Evolutionary conservation across 2,797 vertebrate species (phyloP), one percentile per base, ranked within the genome.

Genomic region (Nasua narica): DNA sequence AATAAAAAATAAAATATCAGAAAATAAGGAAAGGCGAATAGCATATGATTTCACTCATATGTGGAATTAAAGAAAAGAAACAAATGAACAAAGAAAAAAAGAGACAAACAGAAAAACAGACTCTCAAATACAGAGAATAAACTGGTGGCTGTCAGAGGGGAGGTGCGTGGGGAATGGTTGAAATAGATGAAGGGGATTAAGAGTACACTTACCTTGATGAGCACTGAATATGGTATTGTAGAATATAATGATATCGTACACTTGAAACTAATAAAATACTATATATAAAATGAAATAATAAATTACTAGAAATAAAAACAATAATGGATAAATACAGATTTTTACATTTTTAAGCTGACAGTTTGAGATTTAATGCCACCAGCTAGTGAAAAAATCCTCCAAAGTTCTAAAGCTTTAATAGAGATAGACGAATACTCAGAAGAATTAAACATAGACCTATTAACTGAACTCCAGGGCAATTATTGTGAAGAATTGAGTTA

Each of bases 401-500:
- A 32, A 93, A 67, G 7, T 74, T 79, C 50, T 76, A 94, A 97
- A 96, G 2, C 8, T 90, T 87, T 72, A 43, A 65, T 11, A 70
- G 65, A 93, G 4, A 70, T 76, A 76, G 92, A 96, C 89, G 29
- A 78, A 54, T 76, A 79, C 7, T 69, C 6, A 82, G 52, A 82
- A 92, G 46, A 91, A 82, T 81, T 94, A 89, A 78, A 76, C 4
- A 14, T 7, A 85, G 13, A 56, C 54, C 78, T 91, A 79, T 82
- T 37, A 89, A n/a, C 32, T 89, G 56, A 79, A 90, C n/a, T 86
- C 4, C 43, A 37, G 84, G 18, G 15, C 18, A 84, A 19, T 79
- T 97, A 86, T 90, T 21, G 72, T 78, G 58, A 35, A 32, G 62
- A 86, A 86, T 96, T 88, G 77, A 93, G 40, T 81, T 81, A 88